Conservation (phyloP, 1,140 invertebrate genomes). For the Hyphantria cunea region DNA sequence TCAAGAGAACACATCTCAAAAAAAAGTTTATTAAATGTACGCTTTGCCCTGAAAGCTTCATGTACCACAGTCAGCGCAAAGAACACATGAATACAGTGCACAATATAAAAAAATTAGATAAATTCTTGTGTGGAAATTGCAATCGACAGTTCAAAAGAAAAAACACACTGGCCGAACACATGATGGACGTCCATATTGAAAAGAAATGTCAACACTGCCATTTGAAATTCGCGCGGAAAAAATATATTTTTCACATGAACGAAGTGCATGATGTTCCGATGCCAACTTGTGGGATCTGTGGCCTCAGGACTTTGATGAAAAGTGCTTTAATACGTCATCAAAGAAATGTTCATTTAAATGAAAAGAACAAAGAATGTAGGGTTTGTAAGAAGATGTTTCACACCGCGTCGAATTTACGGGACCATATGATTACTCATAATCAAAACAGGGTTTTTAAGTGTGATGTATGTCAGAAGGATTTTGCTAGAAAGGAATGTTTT, state of each 20-base stretch:
- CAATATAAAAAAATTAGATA: conserved; percentile 8
- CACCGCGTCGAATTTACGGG: conserved; percentile 25
- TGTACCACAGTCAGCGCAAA: conserved; percentile 40
- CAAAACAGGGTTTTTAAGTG: conserved; percentile 30
- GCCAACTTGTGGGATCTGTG: conserved; percentile 37
- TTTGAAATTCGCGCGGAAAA: conserved; percentile 25
- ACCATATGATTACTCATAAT: conserved; percentile 40
- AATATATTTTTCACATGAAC: conserved; percentile 32
- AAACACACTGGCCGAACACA: conserved; percentile 36
- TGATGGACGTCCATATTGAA: conserved; percentile 39
- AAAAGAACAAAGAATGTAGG: conserved; percentile 88
- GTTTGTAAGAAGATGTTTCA: conserved; percentile 79
- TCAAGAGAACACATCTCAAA: conserved; percentile 32
- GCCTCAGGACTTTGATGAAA: conserved; percentile 21
- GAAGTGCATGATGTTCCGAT: conserved; percentile 28
- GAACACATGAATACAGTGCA: conserved; percentile 20
- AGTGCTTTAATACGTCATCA: conserved; percentile 82
- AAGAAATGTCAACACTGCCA: conserved; percentile 34
- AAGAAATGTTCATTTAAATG: conserved; percentile 86
- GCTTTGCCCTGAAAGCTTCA: conserved; percentile 33
- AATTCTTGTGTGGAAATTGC: conserved; percentile 30
- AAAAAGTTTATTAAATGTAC: conserved; percentile 36
- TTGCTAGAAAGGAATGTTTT: conserved; percentile 9
- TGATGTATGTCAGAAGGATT: conserved; percentile 19
- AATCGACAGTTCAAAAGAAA: conserved; percentile 51